phyloP scores from a whole-genome alignment of 2,797 vertebrate species.

The Leptatherina wallacei region DNA sequence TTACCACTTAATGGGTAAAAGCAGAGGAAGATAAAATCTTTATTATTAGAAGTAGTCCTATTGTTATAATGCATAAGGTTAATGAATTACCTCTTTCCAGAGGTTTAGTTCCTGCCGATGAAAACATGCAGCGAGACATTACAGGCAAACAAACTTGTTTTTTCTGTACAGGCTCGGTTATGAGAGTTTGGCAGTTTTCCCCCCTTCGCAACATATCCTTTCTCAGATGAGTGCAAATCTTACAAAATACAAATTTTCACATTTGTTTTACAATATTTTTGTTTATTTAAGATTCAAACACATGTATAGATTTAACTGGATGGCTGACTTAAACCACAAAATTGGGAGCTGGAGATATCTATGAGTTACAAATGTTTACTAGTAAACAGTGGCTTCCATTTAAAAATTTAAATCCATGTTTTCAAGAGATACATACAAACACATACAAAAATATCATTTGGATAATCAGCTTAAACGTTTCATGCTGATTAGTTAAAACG shows the following conservation, averaged over 20 bases:
- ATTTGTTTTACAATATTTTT: neutral
- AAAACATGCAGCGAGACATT: too few species aligned
- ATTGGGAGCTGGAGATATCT: too few species aligned
- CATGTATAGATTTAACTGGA: too few species aligned
- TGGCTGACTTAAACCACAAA: too few species aligned
- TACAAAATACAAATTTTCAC: too few species aligned
- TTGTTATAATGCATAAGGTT: neutral
- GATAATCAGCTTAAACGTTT: neutral
- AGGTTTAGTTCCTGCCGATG: too few species aligned
- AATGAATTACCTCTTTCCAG: neutral
- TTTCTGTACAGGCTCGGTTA: too few species aligned
- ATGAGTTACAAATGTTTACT: neutral
- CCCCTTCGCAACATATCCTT: neutral
- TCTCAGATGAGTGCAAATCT: too few species aligned
- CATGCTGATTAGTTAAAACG: neutral
- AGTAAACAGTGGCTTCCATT: neutral
- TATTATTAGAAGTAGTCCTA: too few species aligned
- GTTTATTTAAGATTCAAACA: neutral
- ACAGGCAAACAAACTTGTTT: too few species aligned
- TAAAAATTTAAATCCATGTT: neutral
- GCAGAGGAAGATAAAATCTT: too few species aligned
- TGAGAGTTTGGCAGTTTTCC: neutral
- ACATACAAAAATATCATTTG: neutral
- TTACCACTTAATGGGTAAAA: too few species aligned
- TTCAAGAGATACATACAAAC: neutral